These are phyloP conservation scores for Sarcophilus harrisii DNA, from an alignment of 2,797 vertebrate species.

Conservation along the genomic window DNA sequence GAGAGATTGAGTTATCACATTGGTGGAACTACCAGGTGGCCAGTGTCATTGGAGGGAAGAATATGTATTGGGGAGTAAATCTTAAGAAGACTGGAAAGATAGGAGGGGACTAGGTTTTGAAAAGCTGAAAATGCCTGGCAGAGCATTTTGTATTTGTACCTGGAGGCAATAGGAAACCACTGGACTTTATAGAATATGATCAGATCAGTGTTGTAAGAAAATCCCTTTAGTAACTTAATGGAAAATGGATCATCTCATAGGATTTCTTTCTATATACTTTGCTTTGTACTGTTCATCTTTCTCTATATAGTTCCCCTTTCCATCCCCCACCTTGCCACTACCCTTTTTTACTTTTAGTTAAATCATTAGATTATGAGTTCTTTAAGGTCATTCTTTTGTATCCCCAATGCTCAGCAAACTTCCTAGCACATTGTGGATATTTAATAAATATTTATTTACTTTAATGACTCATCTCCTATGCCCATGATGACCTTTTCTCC, in stretches of 20 bases:
- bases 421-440: neutral
- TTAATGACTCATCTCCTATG: neutral
- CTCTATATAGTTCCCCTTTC: neutral
- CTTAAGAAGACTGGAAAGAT: neutral
- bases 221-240: neutral
- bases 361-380: neutral
- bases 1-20: neutral
- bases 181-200: neutral
- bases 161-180: neutral
- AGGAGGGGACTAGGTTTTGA: neutral
- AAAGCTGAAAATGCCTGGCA: neutral
- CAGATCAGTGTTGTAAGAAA: neutral
- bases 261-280: neutral
- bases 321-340: neutral
- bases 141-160: neutral
- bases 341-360: neutral
- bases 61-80: neutral
- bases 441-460: neutral
- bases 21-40: neutral
- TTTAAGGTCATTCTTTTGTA: neutral
- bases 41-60: neutral
- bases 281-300: neutral
- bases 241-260: neutral
- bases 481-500: neutral
- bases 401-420: neutral